A percentile compares a stretch with the other conserved stretches of the same genome.
phyloP scores from a whole-genome alignment of 2,113 vertebrate genomes.

The Boleophthalmus pectinirostris region DNA sequence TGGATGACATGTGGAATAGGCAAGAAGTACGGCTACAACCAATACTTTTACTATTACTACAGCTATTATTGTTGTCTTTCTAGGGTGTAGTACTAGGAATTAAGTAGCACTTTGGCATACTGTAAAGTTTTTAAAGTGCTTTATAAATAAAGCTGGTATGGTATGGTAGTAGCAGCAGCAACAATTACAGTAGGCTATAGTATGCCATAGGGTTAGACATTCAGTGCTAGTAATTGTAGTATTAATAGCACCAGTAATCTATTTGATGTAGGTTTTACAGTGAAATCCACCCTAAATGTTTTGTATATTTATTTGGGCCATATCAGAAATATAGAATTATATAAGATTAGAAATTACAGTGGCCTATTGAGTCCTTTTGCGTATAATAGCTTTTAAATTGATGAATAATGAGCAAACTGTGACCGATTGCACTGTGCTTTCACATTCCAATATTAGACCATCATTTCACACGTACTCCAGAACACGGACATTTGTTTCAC shows the following conservation, averaged over 20 bases:
- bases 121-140: too few relatives aligned
- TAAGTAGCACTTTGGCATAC: too few relatives aligned
- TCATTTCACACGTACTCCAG: background rate
- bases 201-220: background rate
- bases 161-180: too few relatives aligned
- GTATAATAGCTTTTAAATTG: background rate
- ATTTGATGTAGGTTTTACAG: background rate
- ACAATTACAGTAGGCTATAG: too few relatives aligned
- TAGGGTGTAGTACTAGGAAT: too few relatives aligned
- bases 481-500: background rate
- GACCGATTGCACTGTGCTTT: conserved; percentile 3
- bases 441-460: background rate
- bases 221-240: background rate
- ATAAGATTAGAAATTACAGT: background rate
- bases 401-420: conserved; percentile 12
- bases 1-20: too few relatives aligned
- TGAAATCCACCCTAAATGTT: conserved; percentile 5
- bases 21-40: too few relatives aligned
- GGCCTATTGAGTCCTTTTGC: background rate
- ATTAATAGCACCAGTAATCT: background rate
- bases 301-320: conserved; percentile 54
- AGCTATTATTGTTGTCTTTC: too few relatives aligned
- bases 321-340: conserved; percentile 37
- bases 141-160: too few relatives aligned
- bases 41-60: too few relatives aligned